Evolutionary conservation across 1,140 invertebrate genomes (phyloP).

Genomic region (Papilio machaon): DNA sequence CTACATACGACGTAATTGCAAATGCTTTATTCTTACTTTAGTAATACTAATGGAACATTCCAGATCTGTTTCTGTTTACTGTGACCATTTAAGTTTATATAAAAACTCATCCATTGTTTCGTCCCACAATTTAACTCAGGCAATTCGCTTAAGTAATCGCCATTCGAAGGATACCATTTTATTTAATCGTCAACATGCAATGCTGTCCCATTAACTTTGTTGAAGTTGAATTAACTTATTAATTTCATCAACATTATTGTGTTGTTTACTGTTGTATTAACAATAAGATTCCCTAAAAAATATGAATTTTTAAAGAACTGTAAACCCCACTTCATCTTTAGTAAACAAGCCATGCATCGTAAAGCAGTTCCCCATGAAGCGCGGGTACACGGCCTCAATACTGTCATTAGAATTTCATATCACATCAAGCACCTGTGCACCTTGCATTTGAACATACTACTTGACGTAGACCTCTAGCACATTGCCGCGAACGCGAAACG

Average conservation of each 20-base stretch:
- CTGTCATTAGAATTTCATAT: conserved; percentile 25
- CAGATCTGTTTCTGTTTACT: conserved; percentile 40
- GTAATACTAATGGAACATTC: conserved; percentile 41
- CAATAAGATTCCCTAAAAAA: no score
- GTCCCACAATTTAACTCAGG: conserved; percentile 43
- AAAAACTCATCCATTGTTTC: conserved; percentile 44
- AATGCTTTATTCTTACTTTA: conserved; percentile 11
- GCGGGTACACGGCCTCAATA: conserved; percentile 7
- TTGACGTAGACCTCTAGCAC: background rate
- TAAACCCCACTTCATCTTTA: background rate
- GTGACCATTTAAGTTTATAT: conserved; percentile 46
- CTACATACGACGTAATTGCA: conserved; percentile 15
- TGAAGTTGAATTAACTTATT: conserved; percentile 7
- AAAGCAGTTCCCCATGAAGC: conserved; percentile 13
- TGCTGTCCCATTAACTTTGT: conserved; percentile 28
- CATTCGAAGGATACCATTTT: conserved; percentile 47
- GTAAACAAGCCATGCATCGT: conserved; percentile 2
- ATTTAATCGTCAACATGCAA: conserved; percentile 52
- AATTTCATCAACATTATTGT: background rate
- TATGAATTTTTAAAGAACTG: no score
- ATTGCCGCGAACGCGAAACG: background rate
- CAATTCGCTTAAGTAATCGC: conserved; percentile 45
- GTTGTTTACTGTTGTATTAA: no score
- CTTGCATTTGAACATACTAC: conserved; percentile 10
- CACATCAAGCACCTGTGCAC: conserved; percentile 22